Percentiles rank a stretch among this genome's conserved stretches.
Conservation (phyloP, 2,797 vertebrate species). For the Pseudochromis fuscus region DNA sequence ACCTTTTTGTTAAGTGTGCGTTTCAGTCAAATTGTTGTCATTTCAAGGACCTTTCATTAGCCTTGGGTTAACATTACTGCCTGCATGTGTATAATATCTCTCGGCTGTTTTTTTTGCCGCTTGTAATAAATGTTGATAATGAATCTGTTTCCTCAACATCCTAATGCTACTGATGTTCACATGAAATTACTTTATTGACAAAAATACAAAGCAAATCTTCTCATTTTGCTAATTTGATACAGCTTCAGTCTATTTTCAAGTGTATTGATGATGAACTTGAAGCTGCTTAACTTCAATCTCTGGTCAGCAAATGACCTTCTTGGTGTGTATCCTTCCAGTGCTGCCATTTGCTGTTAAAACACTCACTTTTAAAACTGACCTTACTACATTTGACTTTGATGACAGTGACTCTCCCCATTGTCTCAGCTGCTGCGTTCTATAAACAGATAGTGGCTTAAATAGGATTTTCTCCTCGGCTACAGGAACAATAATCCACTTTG, state of each 20-base stretch:
- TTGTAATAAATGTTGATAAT: too few species aligned
- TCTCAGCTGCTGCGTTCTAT: constrained; percentile 71
- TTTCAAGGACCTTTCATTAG: too few species aligned
- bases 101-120: too few species aligned
- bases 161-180: too few species aligned
- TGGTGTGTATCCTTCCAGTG: constrained; percentile 10
- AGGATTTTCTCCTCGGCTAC: constrained; percentile 79
- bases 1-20: too few species aligned
- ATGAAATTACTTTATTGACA: neutral
- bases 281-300: constrained; percentile 26
- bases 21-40: too few species aligned
- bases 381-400: constrained; percentile 78
- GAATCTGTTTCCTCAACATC: too few species aligned
- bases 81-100: too few species aligned
- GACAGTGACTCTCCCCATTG: constrained; percentile 69
- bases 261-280: neutral
- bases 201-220: too few species aligned
- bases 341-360: constrained; percentile 40
- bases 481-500: constrained; percentile 85
- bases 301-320: constrained; percentile 5
- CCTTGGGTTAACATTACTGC: too few species aligned
- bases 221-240: too few species aligned
- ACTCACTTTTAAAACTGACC: constrained; percentile 68
- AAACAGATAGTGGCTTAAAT: constrained; percentile 82
- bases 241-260: too few species aligned